A percentile compares a stretch with the other conserved stretches of the same genome.
phyloP scores from a whole-genome alignment of 2,797 vertebrate species.

The Labeo calbasu region DNA sequence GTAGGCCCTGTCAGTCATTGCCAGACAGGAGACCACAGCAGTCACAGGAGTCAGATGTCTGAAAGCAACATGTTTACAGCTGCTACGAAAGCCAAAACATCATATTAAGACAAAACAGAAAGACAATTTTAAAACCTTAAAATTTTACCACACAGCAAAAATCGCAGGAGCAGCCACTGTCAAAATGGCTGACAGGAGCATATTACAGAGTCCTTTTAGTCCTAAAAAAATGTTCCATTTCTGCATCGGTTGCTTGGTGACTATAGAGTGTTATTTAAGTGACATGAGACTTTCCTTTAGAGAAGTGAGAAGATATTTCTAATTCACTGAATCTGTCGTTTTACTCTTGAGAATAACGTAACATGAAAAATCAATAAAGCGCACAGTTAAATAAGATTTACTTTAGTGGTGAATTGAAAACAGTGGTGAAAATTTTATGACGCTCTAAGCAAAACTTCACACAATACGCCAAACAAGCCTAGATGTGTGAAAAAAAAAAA shows the following conservation, averaged over 20 bases:
- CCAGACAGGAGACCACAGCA: conserved; percentile 46
- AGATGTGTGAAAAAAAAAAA: not conserved
- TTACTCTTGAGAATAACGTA: conserved; percentile 4
- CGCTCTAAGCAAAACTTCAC: not conserved
- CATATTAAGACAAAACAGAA: not conserved
- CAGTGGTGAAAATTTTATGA: not conserved
- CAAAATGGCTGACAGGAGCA: conserved; percentile 11
- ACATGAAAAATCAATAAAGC: not conserved
- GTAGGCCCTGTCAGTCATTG: conserved; percentile 53
- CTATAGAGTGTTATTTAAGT: not conserved
- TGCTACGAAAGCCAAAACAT: not conserved
- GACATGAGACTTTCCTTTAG: not conserved
- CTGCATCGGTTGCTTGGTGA: conserved; percentile 16
- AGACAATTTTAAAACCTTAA: not conserved
- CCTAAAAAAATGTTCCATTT: not conserved
- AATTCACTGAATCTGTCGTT: not conserved
- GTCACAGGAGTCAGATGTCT: conserved; percentile 17
- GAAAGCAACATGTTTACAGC: conserved; percentile 6
- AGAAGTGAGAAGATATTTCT: not conserved
- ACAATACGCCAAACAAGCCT: not conserved
- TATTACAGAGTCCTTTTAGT: not conserved
- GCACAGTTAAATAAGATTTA: not conserved
- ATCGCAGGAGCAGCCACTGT: not conserved
- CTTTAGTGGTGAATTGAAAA: not conserved
- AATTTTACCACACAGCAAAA: not conserved